Conservation (phyloP, 2,113 vertebrate genomes). For the Chloropsis cyanopogon region DNA sequence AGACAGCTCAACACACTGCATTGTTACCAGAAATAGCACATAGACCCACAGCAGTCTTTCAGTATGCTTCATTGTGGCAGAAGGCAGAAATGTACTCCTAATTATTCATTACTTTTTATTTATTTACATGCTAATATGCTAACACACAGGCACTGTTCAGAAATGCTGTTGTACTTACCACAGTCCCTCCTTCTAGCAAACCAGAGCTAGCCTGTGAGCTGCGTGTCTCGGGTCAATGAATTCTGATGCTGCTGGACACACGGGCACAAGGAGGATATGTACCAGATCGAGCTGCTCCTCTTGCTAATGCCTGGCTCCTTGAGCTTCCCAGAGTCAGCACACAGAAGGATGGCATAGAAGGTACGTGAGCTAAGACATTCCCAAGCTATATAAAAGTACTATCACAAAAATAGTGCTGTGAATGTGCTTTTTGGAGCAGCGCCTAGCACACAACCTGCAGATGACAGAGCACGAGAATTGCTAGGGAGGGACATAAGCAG, state of each 20-base stretch:
- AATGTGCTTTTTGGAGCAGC: neutral
- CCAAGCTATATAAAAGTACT: neutral
- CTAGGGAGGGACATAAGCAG: neutral
- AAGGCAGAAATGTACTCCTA: neutral
- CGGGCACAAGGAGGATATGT: neutral
- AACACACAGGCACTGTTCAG: neutral
- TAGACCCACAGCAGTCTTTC: neutral
- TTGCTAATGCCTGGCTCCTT: neutral
- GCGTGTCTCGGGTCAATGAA: neutral
- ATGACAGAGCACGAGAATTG: neutral
- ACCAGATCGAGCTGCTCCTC: neutral
- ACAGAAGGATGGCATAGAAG: neutral
- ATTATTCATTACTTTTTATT: neutral
- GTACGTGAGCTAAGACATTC: neutral
- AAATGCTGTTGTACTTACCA: neutral
- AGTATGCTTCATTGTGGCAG: neutral
- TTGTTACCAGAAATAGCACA: neutral
- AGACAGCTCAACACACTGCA: neutral
- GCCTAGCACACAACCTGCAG: neutral
- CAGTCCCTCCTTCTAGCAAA: neutral
- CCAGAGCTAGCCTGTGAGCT: neutral
- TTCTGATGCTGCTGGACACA: neutral
- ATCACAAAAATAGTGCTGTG: neutral
- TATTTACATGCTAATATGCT: neutral
- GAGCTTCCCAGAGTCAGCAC: neutral